Base-by-base conservation (phyloP, 1,140 invertebrate genomes). In the Calosoma granatense region DNA sequence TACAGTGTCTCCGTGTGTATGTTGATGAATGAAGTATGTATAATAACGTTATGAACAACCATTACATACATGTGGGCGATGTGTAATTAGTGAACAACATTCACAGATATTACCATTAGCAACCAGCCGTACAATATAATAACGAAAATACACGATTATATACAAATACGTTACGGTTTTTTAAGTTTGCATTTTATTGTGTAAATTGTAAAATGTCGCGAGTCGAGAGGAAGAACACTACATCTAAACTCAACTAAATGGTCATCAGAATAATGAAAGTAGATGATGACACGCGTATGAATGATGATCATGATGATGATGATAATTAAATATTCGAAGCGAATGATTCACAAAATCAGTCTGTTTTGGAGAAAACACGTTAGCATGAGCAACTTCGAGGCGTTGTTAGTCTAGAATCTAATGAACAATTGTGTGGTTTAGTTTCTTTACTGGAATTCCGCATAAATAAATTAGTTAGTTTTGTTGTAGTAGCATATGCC, bases 351-450 rank as follows among this genome's bases (percentile, higher is more conserved):
- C n/a, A 36, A 47, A 47, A 47, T 47, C 41, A 47, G 41, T 47
- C 41, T 47, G 17, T 6, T 47, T 47, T 47, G 41, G 41, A 47
- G 9, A 47, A 47, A 47, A 47, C 15, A 47, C 17, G 41, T 17
- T 47, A 47, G 17, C 9, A 17, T 47, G 41, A 47, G 41, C 41
- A 47, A 47, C 26, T 47, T 47, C 17, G 17, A 6, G 26, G 26
- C 26, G 26, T 30, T 30, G 14, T 14, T 30, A n/a, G n/a, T n/a
- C n/a, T 30, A 6, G 4, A 30, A 30, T 6, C 26, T 30, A 47
- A 47, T 47, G 41, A 47, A 47, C 41, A 47, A 47, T 47, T 47
- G 41, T n/a, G n/a, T 47, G 41, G 41, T 47, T 47, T n/a, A n/a
- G n/a, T 47, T 47, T 47, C 6, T 47, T 47, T 47, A 47, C 41